Evolutionary conservation across 2,888 invertebrate species (phyloP), one percentile per base, ranked within the genome.

Genomic region (Priocnemis perturbator): DNA sequence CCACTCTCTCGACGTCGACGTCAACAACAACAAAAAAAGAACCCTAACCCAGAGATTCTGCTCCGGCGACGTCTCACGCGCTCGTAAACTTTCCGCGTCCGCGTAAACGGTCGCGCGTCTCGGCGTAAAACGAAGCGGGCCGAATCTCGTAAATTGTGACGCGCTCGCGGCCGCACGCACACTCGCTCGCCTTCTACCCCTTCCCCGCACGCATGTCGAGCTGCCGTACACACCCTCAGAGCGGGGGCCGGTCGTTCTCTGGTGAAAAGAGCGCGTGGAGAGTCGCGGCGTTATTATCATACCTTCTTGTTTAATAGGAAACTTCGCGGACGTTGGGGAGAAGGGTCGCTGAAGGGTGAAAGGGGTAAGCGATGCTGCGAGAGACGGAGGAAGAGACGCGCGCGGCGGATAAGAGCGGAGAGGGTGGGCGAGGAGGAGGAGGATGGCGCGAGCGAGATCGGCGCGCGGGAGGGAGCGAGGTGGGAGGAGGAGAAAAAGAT

Each of bases 231-330:
- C 9, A 19, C 15, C 53, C 23, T 55, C 26, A 23, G n/a, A n/a
- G 55, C 55, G 23, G 11, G 44, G n/a, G 60, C 68, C 69, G 74
- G 73, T 79, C 77, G 75, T n/a, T n/a, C 76, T 77, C 69, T 68
- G 67, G 75, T 79, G 79, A 79, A 79, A 79, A 79, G 79, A 79
- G 56, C 72, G 75, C 67, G 76, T 70, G 67, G 72, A 75, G 76
- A 75, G 73, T 67, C 75, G 62, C 75, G 73, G 65, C 70, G 79
- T 79, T 79, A 79, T 79, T 79, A 75, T 77, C 71, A 73, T 71
- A 67, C 70, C 79, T 73, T 73, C 73, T 71, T 68, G 77, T 79
- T 79, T 79, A 79, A 79, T 79, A 77, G 77, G 72, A 79, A 79
- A 77, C 80, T 77, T 65, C 56, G 62, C 70, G 67, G 50, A 65